Conservation (phyloP, 2,797 vertebrate genomes). For the Xiphorhynchus erythropygius region DNA sequence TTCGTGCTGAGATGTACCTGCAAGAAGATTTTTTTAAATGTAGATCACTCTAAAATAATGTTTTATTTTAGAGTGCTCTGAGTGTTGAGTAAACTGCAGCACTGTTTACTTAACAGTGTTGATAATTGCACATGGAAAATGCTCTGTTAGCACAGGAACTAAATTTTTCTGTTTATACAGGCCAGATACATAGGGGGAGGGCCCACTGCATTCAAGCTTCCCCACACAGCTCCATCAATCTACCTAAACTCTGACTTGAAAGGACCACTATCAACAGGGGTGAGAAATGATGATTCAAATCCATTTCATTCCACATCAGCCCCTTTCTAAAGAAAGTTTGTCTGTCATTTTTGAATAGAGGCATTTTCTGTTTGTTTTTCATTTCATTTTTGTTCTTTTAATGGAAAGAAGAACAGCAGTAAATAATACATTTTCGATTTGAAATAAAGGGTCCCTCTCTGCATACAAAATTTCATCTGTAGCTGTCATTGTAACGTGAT, state of each 20-base stretch:
- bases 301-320: slow-evolving; percentile 68
- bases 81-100: neutral
- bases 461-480: neutral
- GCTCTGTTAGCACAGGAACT: slow-evolving; percentile 53
- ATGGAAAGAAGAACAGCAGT: neutral
- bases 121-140: neutral
- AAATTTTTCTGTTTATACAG: slow-evolving; percentile 77
- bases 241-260: slow-evolving; percentile 85
- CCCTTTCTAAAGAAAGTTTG: slow-evolving; percentile 3
- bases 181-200: slow-evolving; percentile 82
- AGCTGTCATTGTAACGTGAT: neutral
- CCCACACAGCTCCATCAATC: slow-evolving; percentile 80
- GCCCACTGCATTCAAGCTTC: slow-evolving; percentile 81
- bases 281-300: slow-evolving; percentile 75
- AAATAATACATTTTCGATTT: neutral
- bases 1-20: neutral
- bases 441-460: neutral
- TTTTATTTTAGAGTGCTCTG: too few species aligned
- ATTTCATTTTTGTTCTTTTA: neutral
- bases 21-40: neutral
- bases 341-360: neutral
- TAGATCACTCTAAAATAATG: neutral
- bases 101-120: slow-evolving; percentile 1
- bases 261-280: slow-evolving; percentile 84
- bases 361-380: neutral